Conservation (phyloP, 2,797 vertebrate species). For the Hyperoplus lanceolatus region DNA sequence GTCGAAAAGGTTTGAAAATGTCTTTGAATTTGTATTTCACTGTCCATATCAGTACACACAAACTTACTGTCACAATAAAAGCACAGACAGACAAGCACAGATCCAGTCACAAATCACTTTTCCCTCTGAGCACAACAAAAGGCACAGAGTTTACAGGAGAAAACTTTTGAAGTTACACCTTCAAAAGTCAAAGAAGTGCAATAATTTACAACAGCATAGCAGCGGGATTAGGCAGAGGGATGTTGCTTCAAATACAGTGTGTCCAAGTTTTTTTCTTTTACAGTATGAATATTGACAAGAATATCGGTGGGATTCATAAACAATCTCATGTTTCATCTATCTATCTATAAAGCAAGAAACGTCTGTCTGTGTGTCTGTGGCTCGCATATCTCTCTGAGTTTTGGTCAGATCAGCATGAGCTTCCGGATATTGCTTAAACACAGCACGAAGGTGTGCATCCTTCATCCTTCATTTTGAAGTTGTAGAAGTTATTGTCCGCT, state of each 20-base stretch:
- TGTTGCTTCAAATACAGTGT: conserved; percentile 18
- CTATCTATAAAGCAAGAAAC: no score
- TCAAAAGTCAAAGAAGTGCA: conserved; percentile 50
- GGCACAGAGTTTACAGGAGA: conserved; percentile 58
- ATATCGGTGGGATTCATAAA: conserved; percentile 33
- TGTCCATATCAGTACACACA: conserved; percentile 47
- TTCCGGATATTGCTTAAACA: no score
- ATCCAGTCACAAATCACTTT: conserved; percentile 56
- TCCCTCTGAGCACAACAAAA: conserved; percentile 66
- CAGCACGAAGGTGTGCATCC: no score
- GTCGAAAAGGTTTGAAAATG: conserved; percentile 9
- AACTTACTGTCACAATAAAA: conserved; percentile 52
- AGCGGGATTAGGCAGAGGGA: conserved; percentile 35
- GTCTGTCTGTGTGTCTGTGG: no score
- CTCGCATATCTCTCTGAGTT: no score
- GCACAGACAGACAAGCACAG: conserved; percentile 55
- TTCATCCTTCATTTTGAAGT: no score
- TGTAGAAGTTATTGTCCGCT: no score
- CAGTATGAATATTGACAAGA: conserved; percentile 41
- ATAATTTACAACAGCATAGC: conserved; percentile 55
- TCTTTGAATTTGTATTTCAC: conserved; percentile 58
- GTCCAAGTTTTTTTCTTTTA: conserved; percentile 8
- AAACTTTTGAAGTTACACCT: conserved; percentile 47
- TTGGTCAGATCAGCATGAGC: no score
- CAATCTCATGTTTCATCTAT: conserved; percentile 20